Base-by-base conservation (phyloP, 2,113 vertebrate species). In the Chaetodon auriga region DNA sequence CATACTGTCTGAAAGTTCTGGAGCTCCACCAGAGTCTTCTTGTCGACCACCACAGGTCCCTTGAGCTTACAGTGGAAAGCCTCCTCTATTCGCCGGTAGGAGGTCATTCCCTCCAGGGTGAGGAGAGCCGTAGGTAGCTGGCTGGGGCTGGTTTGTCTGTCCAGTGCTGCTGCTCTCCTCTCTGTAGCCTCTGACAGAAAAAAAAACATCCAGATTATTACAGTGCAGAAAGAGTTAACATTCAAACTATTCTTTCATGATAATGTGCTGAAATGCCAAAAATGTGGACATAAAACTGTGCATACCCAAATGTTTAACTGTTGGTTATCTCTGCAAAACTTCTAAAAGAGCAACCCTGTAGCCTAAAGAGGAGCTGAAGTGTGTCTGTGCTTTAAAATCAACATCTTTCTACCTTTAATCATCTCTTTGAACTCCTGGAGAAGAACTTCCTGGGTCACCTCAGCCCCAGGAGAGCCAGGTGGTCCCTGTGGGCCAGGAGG, bases 1-100 rank as follows among this genome's bases (percentile, higher is more conserved):
- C 97, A 95, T 94, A 99, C 98, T 16, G 95, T 96, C 95, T 99
- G 98, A 90, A 99, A 99, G 82, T 97, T 97, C 82, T 96, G 96
- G 30, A 99, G 96, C 62, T 99, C 98, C 78, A 95, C 94, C 95
- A 99, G 91, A 0, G 97, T 98, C 91, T 96, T 97, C 95, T 97
- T 97, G 81, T 98, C 97, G 72, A 97, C 96, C 2, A 94, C 21
- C 6, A 97, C 90, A 0, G 96, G 97, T 6, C 96, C 97, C 69
- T 96, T 96, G 73, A 99, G 96, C 76, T 93, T 95, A 93, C 98
- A 99, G 80, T 98, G 97, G 87, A 99, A 99, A 0, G 97, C 98
- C 74, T 99, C 96, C 7, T 96, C 92, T 25, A 98, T 92, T 5
- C 95, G 94, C 21, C 89, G 85, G 78, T 87, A 95, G 7, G 95